A percentile compares a stretch with the other conserved stretches of the same genome.
Evolutionary conservation across 2,888 invertebrate species (phyloP).

Genomic region (Scaptodrosophila latifasciaeformis): DNA sequence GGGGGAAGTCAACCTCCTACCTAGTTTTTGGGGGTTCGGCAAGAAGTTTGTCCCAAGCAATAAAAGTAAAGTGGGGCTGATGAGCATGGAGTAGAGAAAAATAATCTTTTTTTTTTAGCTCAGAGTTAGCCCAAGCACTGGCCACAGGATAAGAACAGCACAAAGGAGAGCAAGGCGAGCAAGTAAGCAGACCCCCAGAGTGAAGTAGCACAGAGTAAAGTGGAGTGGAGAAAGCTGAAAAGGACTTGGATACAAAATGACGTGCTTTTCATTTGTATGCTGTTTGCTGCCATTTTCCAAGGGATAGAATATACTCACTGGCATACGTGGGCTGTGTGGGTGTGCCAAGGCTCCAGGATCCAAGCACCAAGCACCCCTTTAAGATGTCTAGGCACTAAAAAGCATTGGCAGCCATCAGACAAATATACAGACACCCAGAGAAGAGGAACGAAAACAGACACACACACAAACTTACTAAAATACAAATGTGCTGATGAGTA

Average conservation of each 20-base stretch:
- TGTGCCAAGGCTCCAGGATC: neutral
- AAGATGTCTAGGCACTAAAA: constrained; percentile 31
- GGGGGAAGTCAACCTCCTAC: neutral
- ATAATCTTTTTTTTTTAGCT: too few species aligned
- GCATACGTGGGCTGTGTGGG: neutral
- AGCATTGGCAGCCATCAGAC: constrained; percentile 51
- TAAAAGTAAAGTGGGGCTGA: constrained; percentile 68
- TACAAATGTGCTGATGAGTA: constrained; percentile 21
- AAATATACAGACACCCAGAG: neutral
- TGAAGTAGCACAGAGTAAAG: constrained; percentile 64
- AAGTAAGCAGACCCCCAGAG: constrained; percentile 47
- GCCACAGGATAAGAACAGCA: constrained; percentile 13
- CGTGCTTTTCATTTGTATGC: constrained; percentile 61
- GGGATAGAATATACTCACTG: too few species aligned
- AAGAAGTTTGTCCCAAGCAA: constrained; percentile 48
- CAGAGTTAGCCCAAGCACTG: neutral
- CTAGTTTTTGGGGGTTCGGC: constrained; percentile 10
- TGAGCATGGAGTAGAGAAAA: constrained; percentile 30
- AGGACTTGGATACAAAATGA: constrained; percentile 57
- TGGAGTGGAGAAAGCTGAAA: constrained; percentile 1
- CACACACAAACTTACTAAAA: constrained; percentile 61
- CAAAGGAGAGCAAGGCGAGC: constrained; percentile 1
- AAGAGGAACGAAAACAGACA: constrained; percentile 4
- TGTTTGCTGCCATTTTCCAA: neutral
- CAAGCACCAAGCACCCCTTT: constrained; percentile 26